Evolutionary conservation across 2,888 invertebrate genomes (phyloP).

Genomic region (Catocala sponsa): DNA sequence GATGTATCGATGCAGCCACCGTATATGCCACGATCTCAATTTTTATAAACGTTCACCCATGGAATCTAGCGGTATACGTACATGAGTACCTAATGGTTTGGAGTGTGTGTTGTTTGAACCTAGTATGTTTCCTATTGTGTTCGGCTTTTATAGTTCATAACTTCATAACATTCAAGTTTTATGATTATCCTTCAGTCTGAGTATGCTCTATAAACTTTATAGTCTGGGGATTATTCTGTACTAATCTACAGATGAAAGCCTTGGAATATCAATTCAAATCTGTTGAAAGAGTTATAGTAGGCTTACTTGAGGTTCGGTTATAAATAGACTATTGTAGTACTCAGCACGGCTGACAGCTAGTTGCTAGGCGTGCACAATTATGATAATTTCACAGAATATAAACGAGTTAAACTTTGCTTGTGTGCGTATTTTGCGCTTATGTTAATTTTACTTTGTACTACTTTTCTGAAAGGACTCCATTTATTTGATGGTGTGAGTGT

Average conservation of each 20-base stretch:
- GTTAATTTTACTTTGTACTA: background rate
- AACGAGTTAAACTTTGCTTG: conserved; percentile 6
- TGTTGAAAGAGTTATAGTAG: conserved; percentile 7
- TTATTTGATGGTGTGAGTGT: too few species aligned
- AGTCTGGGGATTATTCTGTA: conserved; percentile 25
- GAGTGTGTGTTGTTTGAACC: conserved; percentile 36
- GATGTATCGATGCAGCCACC: conserved; percentile 58
- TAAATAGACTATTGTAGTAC: conserved; percentile 11
- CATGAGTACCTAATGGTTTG: conserved; percentile 48
- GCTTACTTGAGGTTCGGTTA: conserved; percentile 10
- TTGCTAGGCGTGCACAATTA: background rate
- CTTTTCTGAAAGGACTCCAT: background rate
- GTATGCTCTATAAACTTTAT: conserved; percentile 31
- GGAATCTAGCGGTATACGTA: conserved; percentile 35
- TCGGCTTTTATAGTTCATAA: conserved; percentile 28
- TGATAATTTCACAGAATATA: conserved; percentile 8
- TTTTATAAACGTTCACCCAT: conserved; percentile 47
- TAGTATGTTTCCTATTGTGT: conserved; percentile 19
- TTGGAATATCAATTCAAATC: conserved; percentile 15
- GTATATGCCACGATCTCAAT: conserved; percentile 55
- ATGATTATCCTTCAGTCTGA: conserved; percentile 21
- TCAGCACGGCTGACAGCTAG: background rate
- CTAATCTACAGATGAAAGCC: conserved; percentile 31
- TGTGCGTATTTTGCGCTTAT: background rate
- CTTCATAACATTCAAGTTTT: conserved; percentile 18